phyloP scores from a whole-genome alignment of 2,113 vertebrate species.

The Gymnarchus niloticus region DNA sequence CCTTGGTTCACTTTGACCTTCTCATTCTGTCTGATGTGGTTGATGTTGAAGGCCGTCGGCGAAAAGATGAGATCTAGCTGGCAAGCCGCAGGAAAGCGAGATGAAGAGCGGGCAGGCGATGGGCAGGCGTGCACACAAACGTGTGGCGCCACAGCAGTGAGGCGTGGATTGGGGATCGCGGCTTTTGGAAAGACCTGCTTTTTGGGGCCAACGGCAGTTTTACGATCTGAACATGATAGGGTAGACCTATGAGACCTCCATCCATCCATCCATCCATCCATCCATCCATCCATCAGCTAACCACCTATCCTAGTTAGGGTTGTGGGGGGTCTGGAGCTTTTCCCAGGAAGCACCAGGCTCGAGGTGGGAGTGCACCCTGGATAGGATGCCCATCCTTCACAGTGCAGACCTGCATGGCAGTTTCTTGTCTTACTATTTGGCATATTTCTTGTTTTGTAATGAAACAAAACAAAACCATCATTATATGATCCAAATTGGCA shows the following conservation, averaged over 20 bases:
- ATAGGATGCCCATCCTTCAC: background rate
- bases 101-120: background rate
- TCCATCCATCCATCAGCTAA: too few species aligned
- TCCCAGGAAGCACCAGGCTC: background rate
- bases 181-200: background rate
- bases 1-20: constrained; percentile 20
- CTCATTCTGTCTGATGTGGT: background rate
- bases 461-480: background rate
- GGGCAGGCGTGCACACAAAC: background rate
- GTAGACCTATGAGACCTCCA: too few species aligned
- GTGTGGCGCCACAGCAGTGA: background rate
- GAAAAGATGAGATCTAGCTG: too few species aligned
- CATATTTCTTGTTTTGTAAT: background rate
- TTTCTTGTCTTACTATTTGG: background rate
- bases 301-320: background rate
- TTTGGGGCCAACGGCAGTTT: background rate
- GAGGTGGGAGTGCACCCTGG: background rate
- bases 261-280: too few species aligned
- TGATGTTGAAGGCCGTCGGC: constrained; percentile 20
- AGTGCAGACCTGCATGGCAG: background rate
- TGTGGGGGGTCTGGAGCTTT: background rate
- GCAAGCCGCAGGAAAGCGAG: too few species aligned
- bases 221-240: too few species aligned
- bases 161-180: background rate
- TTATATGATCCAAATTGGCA: too few species aligned